Evolutionary conservation across 2,888 invertebrate species (phyloP).

Genomic region (Zygogramma bicolorata): DNA sequence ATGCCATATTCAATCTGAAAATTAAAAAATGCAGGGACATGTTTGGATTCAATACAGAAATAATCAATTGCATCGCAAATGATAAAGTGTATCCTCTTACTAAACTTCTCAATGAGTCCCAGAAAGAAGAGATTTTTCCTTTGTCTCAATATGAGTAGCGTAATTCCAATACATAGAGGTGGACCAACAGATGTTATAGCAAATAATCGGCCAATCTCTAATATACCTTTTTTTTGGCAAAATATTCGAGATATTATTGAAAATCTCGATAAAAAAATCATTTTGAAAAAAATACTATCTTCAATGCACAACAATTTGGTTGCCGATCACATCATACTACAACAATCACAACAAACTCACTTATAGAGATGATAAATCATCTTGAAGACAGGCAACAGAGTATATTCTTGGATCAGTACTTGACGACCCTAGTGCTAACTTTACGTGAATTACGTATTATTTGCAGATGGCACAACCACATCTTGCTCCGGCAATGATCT

Average conservation of each 20-base stretch:
- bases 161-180: conserved; percentile 12
- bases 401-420: too few species aligned
- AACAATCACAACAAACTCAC: conserved; percentile 10
- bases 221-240: conserved; percentile 3
- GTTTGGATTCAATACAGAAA: conserved; percentile 13
- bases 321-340: conserved; percentile 9
- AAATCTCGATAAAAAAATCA: conserved; percentile 2
- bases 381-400: too few species aligned
- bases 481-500: too few species aligned
- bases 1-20: conserved; percentile 6
- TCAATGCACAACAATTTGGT: conserved; percentile 3
- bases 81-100: conserved; percentile 9
- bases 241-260: conserved; percentile 10
- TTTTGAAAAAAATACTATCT: conserved; percentile 3
- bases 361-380: conserved; percentile 11
- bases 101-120: neutral
- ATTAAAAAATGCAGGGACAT: conserved; percentile 4
- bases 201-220: conserved; percentile 12
- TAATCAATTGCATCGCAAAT: conserved; percentile 10
- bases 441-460: too few species aligned
- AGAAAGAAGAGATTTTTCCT: conserved; percentile 10
- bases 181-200: conserved; percentile 7
- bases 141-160: conserved; percentile 9
- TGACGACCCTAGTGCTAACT: too few species aligned
- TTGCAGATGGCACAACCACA: too few species aligned